Base-by-base conservation (phyloP, 2,888 invertebrate genomes). In the Theretra japonica region DNA sequence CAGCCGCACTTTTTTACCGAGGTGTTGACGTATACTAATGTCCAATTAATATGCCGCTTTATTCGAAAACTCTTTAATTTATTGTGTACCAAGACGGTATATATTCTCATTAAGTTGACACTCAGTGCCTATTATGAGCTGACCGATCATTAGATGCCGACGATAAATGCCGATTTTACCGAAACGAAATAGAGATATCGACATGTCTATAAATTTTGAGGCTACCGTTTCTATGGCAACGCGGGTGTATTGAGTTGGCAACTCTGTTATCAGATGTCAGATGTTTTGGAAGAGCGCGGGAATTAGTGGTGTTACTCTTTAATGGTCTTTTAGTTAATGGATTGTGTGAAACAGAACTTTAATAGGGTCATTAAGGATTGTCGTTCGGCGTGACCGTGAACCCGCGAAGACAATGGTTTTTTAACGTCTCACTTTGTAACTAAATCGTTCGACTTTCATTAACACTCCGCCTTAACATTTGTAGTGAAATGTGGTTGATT, bases 81-180 rank as follows among this genome's bases (percentile, higher is more conserved):
- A 93, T 93, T 84, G 88, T 85, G 84, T 88, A 89, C 87, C 86
- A 85, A 86, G 81, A 80, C 78, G 82, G 86, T 85, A 91, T 93
- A 93, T 91, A 92, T 94, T 92, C 92, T 93, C 92, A 94, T 93
- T 94, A 93, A 90, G 86, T 88, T 88, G 93, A 94, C 93, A 92
- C 86, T 90, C 88, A 86, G 86, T 83, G 89, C 86, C 91, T 89
- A 90, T 93, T 91, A 90, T 88, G 87, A 88, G 86, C 88, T 87
- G 88, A 84, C 85, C 86, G 86, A 88, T 90, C 90, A 88, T 91
- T 91, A 91, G 91, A 92, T 91, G 80, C 84, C 82, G 81, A 82
- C 86, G 92, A 93, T 93, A 91, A 90, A 90, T 88, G 83, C 82
- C 81, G 86, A 88, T 88, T 85, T 76, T 70, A 84, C 83, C 82